Evolutionary conservation across 2,888 invertebrate genomes (phyloP).

Genomic region (Actias luna): DNA sequence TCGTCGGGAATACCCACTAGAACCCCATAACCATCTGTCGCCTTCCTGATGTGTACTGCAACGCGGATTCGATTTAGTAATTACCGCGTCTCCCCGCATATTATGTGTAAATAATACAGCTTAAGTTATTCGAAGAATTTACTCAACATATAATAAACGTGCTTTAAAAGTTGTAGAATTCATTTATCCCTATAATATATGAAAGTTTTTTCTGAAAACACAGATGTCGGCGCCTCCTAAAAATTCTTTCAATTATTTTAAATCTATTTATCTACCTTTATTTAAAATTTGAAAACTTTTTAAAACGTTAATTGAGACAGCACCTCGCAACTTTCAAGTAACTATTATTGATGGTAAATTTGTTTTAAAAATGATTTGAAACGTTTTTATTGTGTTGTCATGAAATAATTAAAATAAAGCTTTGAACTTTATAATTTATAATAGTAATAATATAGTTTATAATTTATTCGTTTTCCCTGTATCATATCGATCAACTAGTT

Average conservation of each 20-base stretch:
- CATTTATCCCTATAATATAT: not conserved
- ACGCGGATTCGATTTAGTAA: too few relatives aligned
- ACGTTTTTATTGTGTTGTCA: constrained; percentile 44
- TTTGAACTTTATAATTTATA: constrained; percentile 38
- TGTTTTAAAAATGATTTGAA: constrained; percentile 28
- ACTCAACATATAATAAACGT: not conserved
- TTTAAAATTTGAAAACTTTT: not conserved
- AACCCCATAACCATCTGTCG: too few relatives aligned
- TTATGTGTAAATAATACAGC: not conserved
- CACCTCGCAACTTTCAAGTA: not conserved
- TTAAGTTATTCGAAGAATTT: not conserved
- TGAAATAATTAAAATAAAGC: constrained; percentile 54
- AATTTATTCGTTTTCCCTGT: constrained; percentile 65
- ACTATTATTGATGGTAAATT: constrained; percentile 29
- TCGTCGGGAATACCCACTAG: too few relatives aligned
- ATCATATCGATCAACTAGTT: constrained; percentile 59
- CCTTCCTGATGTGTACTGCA: too few relatives aligned
- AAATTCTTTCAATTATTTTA: constrained; percentile 3
- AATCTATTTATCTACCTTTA: not conserved
- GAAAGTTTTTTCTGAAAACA: not conserved
- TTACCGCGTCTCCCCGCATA: too few relatives aligned
- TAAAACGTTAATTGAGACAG: not conserved
- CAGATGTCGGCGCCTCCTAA: not conserved
- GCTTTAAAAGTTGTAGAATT: too few relatives aligned
- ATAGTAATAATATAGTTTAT: too few relatives aligned